These are phyloP conservation scores for Vulpes vulpes DNA, from an alignment of 2,113 vertebrate genomes.

Conservation along the genomic window DNA sequence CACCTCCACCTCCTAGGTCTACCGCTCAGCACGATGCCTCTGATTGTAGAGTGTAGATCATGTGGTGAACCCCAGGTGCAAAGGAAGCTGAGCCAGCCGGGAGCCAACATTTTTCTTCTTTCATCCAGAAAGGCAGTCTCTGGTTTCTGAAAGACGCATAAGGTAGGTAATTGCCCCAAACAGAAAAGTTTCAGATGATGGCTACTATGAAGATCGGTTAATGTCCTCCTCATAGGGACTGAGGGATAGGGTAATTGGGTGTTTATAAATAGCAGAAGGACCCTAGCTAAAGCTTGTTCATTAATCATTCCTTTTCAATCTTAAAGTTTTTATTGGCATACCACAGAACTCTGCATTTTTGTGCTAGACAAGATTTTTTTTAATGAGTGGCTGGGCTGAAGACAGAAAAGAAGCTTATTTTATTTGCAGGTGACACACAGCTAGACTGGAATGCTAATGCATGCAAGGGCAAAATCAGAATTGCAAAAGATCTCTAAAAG, in stretches of 20 bases:
- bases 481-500: constrained; percentile 3
- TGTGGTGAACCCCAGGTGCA: not conserved
- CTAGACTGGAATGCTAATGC: constrained; percentile 20
- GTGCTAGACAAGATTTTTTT: not conserved
- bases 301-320: constrained; percentile 31
- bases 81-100: not conserved
- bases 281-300: not conserved
- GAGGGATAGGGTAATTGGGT: not conserved
- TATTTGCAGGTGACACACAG: constrained; percentile 45
- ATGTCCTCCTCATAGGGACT: not conserved
- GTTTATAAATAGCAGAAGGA: constrained; percentile 27
- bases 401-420: constrained; percentile 41
- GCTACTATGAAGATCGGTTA: not conserved
- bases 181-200: not conserved
- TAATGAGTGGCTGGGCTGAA: constrained; percentile 19
- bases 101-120: not conserved
- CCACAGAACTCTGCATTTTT: not conserved
- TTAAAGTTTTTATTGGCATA: not conserved
- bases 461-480: not conserved
- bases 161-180: not conserved
- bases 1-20: not conserved
- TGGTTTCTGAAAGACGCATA: not conserved
- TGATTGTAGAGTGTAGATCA: not conserved
- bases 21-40: not conserved
- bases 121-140: not conserved